Conservation (phyloP, 2,888 invertebrate genomes). For the Megalurothrips usitatus region DNA sequence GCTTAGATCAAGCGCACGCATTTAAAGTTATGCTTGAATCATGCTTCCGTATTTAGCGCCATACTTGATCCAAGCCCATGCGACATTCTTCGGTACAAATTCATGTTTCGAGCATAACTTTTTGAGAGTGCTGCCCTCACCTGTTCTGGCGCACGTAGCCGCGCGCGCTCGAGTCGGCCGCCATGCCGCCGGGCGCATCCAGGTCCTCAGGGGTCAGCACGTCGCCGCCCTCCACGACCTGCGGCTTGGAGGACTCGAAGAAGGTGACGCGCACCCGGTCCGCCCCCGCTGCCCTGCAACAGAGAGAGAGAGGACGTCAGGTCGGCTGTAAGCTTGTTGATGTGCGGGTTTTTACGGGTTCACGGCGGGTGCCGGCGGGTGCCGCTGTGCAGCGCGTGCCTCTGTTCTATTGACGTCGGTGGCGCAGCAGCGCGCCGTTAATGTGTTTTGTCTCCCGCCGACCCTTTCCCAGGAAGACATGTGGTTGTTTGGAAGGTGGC, state of each 20-base stretch:
- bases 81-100: too few relatives aligned
- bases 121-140: conserved; percentile 26
- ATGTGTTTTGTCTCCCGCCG: background rate
- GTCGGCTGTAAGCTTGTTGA: conserved; percentile 25
- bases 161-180: background rate
- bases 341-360: conserved; percentile 32
- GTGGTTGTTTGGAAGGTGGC: background rate
- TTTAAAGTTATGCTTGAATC: too few relatives aligned
- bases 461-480: background rate
- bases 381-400: conserved; percentile 33
- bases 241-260: conserved; percentile 75
- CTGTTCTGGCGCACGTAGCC: conserved; percentile 27
- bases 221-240: conserved; percentile 61
- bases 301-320: conserved; percentile 33
- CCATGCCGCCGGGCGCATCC: conserved; percentile 39
- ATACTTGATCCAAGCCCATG: too few relatives aligned
- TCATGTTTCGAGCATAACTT: too few relatives aligned
- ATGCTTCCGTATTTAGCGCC: too few relatives aligned
- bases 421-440: background rate
- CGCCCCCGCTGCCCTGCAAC: conserved; percentile 57
- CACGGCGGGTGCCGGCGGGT: background rate
- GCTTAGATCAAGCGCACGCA: too few relatives aligned
- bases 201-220: conserved; percentile 52
- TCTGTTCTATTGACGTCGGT: background rate
- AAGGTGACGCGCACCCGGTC: conserved; percentile 78